These are phyloP conservation scores for Heliconius hewitsoni DNA, from an alignment of 1,140 invertebrate species.

Conservation along the genomic window DNA sequence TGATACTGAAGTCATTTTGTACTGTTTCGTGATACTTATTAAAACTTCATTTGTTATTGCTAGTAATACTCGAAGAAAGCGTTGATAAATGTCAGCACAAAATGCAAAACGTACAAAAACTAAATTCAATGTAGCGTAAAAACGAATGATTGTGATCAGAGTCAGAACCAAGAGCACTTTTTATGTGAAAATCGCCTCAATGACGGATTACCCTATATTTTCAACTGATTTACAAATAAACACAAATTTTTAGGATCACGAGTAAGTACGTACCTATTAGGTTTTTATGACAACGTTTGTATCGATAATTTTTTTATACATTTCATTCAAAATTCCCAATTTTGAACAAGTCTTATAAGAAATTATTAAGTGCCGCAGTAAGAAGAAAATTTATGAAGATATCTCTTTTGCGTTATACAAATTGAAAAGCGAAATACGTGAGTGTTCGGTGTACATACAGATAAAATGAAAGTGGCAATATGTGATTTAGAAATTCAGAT, in stretches of 20 bases:
- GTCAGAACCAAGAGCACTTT: constrained; percentile 27
- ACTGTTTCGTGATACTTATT: neutral
- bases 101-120: constrained; percentile 45
- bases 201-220: constrained; percentile 20
- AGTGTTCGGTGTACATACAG: neutral
- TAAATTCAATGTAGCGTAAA: constrained; percentile 45
- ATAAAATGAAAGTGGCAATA: neutral
- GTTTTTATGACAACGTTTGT: neutral
- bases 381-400: neutral
- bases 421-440: neutral
- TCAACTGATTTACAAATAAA: constrained; percentile 8
- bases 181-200: neutral
- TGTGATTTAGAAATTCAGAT: neutral
- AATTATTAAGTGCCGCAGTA: neutral
- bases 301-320: neutral
- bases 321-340: too few relatives aligned
- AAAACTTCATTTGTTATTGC: neutral
- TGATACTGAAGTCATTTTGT: too few relatives aligned
- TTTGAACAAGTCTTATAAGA: neutral
- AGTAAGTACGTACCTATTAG: neutral
- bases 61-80: constrained; percentile 28
- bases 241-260: neutral
- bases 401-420: neutral
- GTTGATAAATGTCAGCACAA: constrained; percentile 26
- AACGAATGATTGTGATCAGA: constrained; percentile 37